A percentile compares a stretch with the other conserved stretches of the same genome.
phyloP scores from a whole-genome alignment of 2,888 invertebrate genomes.

The Macroteleia sp. region DNA sequence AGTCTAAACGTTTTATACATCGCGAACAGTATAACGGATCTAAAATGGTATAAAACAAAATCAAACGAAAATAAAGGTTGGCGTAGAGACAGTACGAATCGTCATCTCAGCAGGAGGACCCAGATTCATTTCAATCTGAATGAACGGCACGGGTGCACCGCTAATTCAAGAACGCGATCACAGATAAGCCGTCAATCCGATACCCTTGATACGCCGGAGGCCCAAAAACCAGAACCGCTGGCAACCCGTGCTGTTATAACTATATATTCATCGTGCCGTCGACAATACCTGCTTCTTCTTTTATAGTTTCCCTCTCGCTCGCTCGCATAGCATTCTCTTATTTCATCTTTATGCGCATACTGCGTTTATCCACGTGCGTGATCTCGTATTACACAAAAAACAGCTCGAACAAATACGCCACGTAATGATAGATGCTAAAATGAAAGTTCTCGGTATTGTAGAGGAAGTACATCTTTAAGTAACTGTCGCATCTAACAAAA shows the following conservation, averaged over 20 bases:
- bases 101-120: constrained; percentile 62
- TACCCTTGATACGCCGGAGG: constrained; percentile 68
- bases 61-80: constrained; percentile 28
- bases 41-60: constrained; percentile 42
- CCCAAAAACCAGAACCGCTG: constrained; percentile 59
- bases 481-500: neutral
- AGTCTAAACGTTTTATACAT: constrained; percentile 10
- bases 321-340: neutral
- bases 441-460: neutral
- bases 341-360: constrained; percentile 22
- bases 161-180: constrained; percentile 67
- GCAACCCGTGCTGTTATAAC: constrained; percentile 55
- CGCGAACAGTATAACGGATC: constrained; percentile 17
- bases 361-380: constrained; percentile 56
- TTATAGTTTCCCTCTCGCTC: constrained; percentile 20
- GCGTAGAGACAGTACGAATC: constrained; percentile 48
- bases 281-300: constrained; percentile 58
- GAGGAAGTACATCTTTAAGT: neutral
- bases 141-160: constrained; percentile 62
- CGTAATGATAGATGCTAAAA: constrained; percentile 34
- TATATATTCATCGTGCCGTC: constrained; percentile 56
- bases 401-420: constrained; percentile 33
- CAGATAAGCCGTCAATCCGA: constrained; percentile 70
- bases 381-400: constrained; percentile 61
- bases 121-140: constrained; percentile 67